Evolutionary conservation across 2,113 vertebrate genomes (phyloP).

Genomic region (Leucosticte australis): DNA sequence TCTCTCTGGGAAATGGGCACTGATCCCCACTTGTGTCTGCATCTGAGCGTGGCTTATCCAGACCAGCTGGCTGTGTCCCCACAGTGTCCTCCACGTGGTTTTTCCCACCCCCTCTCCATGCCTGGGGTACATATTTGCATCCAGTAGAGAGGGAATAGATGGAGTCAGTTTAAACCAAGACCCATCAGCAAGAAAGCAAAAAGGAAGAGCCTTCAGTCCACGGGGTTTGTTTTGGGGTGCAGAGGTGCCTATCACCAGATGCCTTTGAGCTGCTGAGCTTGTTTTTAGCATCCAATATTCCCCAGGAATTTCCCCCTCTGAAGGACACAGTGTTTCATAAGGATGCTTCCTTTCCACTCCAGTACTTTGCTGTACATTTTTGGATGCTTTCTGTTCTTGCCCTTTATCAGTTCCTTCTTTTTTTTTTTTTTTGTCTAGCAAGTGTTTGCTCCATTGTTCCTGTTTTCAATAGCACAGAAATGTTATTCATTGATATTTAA

Average conservation of each 20-base stretch:
- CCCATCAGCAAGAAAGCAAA: background rate
- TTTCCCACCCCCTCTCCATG: background rate
- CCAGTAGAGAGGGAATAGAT: background rate
- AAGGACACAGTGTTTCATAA: background rate
- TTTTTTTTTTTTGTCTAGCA: background rate
- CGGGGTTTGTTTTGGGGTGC: background rate
- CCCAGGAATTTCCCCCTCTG: background rate
- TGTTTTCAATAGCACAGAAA: conserved; percentile 29
- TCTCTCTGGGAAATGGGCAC: background rate
- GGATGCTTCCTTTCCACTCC: background rate
- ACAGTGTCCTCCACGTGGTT: background rate
- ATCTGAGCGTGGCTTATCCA: rapidly evolving
- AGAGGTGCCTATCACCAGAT: background rate
- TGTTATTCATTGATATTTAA: conserved; percentile 40
- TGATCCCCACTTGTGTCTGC: background rate
- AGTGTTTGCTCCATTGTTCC: conserved; percentile 24
- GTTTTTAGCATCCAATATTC: background rate
- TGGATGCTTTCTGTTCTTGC: background rate
- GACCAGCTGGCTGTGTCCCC: background rate
- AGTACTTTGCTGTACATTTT: background rate
- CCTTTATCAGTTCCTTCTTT: background rate
- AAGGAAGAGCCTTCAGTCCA: background rate
- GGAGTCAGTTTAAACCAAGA: background rate
- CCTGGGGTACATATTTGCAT: background rate
- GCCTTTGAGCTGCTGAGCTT: background rate